Conservation (phyloP, 2,888 invertebrate species). For the Trachelus tabidus region DNA sequence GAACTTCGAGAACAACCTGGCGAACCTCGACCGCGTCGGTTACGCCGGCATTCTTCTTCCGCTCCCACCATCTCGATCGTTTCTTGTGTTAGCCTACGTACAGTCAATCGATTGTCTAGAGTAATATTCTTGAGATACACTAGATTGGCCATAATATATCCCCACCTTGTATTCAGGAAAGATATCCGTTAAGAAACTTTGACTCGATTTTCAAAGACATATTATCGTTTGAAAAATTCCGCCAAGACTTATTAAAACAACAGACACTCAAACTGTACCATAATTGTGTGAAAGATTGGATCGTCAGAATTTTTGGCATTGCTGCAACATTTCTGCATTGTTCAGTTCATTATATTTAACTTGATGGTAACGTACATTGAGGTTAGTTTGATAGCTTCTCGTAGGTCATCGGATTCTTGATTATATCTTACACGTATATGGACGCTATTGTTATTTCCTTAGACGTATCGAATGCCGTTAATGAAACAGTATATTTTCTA, state of each 20-base stretch:
- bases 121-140: neutral
- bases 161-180: neutral
- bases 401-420: neutral
- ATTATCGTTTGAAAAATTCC: neutral
- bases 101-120: neutral
- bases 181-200: neutral
- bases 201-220: neutral
- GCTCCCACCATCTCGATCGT: slow-evolving; percentile 14
- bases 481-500: neutral
- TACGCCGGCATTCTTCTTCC: slow-evolving; percentile 21
- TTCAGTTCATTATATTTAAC: neutral
- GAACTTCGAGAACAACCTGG: slow-evolving; percentile 25
- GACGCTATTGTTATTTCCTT: neutral
- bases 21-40: slow-evolving; percentile 20
- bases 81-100: neutral
- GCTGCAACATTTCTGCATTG: neutral
- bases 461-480: neutral
- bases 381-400: neutral
- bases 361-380: neutral
- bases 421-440: neutral
- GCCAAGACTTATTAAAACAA: neutral
- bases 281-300: neutral
- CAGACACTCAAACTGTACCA: neutral
- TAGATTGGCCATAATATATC: neutral
- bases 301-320: neutral